Conservation (phyloP, 2,113 vertebrate species). For the Bos javanicus region DNA sequence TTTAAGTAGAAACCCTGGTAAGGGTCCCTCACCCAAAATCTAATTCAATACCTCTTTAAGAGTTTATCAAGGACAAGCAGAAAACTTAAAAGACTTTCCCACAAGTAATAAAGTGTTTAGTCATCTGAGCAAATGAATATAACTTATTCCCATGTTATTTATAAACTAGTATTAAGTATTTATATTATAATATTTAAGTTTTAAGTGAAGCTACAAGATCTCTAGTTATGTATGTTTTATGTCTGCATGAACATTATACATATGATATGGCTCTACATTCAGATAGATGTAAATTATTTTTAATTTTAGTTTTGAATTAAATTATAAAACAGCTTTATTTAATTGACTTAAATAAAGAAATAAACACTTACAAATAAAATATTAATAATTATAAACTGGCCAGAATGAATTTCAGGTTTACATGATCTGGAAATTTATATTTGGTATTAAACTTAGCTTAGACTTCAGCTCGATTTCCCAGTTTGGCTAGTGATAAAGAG, state of each 20-base stretch:
- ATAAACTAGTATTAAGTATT: background rate
- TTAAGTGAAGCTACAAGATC: background rate
- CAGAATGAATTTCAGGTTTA: background rate
- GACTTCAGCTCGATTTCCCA: background rate
- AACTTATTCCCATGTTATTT: background rate
- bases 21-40: background rate
- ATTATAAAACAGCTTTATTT: background rate
- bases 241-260: background rate
- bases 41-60: background rate
- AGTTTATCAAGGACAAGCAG: background rate
- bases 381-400: background rate
- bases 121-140: background rate
- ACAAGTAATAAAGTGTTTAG: background rate
- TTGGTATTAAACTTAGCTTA: background rate
- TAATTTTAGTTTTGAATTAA: background rate
- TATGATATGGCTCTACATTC: background rate
- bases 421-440: background rate
- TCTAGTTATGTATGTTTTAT: background rate
- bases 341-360: background rate
- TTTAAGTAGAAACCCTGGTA: background rate
- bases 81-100: background rate
- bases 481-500: background rate
- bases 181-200: background rate
- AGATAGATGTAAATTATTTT: background rate
- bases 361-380: background rate